Conservation (phyloP, 2,797 vertebrate genomes). For the Acomys russatus region DNA sequence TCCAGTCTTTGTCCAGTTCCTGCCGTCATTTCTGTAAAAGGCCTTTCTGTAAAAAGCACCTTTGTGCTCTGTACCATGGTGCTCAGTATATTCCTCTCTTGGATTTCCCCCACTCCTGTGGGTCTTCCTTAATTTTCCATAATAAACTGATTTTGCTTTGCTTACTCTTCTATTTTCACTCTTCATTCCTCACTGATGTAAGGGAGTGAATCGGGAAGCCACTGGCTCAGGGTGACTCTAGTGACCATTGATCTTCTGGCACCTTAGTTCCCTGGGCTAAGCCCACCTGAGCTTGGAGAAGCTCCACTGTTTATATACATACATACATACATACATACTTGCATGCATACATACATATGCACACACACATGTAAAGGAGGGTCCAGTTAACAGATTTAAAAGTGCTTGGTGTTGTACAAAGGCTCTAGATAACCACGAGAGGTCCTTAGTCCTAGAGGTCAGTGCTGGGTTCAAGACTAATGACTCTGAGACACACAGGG, state of each 20-base stretch:
- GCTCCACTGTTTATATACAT: not conserved
- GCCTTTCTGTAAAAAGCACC: no score
- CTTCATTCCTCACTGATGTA: not conserved
- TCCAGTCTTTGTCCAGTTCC: not conserved
- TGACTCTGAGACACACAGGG: not conserved
- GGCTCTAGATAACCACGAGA: not conserved
- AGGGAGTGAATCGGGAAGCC: not conserved
- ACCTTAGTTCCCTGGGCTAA: not conserved
- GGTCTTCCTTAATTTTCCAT: not conserved
- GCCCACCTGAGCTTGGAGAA: not conserved
- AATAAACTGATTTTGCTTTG: not conserved
- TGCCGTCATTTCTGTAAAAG: not conserved
- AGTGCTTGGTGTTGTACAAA: not conserved
- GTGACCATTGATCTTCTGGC: not conserved
- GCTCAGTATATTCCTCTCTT: not conserved
- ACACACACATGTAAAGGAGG: no score
- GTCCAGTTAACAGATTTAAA: not conserved
- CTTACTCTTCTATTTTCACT: not conserved
- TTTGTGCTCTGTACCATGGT: not conserved
- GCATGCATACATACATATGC: not conserved
- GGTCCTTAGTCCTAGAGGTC: not conserved
- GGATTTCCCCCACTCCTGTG: not conserved
- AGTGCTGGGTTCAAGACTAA: not conserved
- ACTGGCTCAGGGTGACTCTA: not conserved
- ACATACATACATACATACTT: not conserved